phyloP scores from a whole-genome alignment of 2,888 invertebrate species.

The Mythimna pallens region DNA sequence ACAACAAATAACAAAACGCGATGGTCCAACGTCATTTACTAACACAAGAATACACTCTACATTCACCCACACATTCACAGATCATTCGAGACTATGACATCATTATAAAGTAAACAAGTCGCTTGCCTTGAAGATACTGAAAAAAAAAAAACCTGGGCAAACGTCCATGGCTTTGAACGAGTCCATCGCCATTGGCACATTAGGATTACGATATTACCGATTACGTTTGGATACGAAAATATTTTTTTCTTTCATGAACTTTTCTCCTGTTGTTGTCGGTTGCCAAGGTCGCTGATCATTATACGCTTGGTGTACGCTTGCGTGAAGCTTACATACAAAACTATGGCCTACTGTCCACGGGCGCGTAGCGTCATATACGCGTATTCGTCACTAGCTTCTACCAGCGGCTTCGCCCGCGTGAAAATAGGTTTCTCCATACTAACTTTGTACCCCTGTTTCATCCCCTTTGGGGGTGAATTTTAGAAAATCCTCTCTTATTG shows the following conservation, averaged over 20 bases:
- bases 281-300: slow-evolving; percentile 18
- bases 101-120: slow-evolving; percentile 40
- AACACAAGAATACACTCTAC: slow-evolving; percentile 13
- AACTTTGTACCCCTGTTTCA: no score
- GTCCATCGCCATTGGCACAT: slow-evolving; percentile 4
- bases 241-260: slow-evolving; percentile 3
- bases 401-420: no score
- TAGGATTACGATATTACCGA: slow-evolving; percentile 15
- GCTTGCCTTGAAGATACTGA: slow-evolving; percentile 41
- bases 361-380: no score
- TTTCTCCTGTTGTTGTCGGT: not conserved
- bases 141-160: slow-evolving; percentile 48
- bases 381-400: no score
- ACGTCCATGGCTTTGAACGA: slow-evolving; percentile 57
- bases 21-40: not conserved
- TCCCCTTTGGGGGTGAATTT: no score
- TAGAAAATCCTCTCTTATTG: no score
- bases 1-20: not conserved
- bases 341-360: no score
- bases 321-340: no score
- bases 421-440: no score
- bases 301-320: no score
- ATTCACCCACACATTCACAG: slow-evolving; percentile 26
- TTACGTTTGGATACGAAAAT: slow-evolving; percentile 37
- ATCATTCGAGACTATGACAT: slow-evolving; percentile 53